These are phyloP conservation scores for Lasioglossum lativentre DNA, from an alignment of 2,888 invertebrate genomes.

Conservation along the genomic window DNA sequence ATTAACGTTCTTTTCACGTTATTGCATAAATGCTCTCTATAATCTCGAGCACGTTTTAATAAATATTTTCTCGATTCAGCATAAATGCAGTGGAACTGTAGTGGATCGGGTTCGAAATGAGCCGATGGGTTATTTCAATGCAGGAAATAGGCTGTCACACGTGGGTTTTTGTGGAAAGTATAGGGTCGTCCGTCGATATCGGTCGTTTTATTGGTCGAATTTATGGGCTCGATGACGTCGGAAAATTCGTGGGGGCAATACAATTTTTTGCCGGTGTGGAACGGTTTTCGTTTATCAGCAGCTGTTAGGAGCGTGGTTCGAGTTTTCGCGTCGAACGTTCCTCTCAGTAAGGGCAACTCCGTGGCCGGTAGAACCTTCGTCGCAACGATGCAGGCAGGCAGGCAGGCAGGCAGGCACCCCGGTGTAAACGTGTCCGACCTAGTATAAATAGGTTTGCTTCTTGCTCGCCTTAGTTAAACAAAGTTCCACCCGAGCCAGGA, in stretches of 20 bases:
- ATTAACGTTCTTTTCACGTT: too few species aligned
- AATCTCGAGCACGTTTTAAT: too few species aligned
- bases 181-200: constrained; percentile 9
- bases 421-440: constrained; percentile 73
- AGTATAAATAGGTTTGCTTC: constrained; percentile 84
- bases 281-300: constrained; percentile 58
- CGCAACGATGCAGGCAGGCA: background rate
- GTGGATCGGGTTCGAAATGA: background rate
- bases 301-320: background rate
- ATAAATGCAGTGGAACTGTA: background rate
- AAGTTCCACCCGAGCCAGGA: constrained; percentile 77
- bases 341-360: background rate
- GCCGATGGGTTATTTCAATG: background rate
- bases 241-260: constrained; percentile 48
- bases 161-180: background rate
- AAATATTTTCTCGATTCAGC: background rate
- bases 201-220: constrained; percentile 20
- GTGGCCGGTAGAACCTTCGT: background rate
- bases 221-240: constrained; percentile 41
- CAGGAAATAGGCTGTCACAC: background rate
- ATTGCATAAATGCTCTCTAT: too few species aligned
- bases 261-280: constrained; percentile 30
- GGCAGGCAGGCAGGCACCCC: background rate
- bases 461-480: constrained; percentile 84
- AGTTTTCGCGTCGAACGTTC: background rate